These are phyloP conservation scores for Margarornis squamiger DNA, from an alignment of 2,797 vertebrate species.

Conservation along the genomic window DNA sequence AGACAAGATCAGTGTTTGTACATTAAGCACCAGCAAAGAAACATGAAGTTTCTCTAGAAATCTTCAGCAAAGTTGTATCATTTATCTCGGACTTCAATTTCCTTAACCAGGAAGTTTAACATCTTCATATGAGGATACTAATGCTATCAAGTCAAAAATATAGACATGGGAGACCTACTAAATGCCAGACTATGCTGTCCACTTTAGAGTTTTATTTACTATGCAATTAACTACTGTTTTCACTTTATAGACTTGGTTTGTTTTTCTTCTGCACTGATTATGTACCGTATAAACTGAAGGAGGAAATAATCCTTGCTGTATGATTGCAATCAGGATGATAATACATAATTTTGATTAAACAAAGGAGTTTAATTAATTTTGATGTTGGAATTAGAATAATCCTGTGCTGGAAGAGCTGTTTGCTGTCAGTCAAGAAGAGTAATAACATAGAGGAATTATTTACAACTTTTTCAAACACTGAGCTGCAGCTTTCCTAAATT, in stretches of 20 bases:
- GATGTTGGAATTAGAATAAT: conserved; percentile 44
- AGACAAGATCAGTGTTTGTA: background rate
- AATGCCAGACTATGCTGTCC: background rate
- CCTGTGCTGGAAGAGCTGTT: conserved; percentile 33
- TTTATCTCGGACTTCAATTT: background rate
- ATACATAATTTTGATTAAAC: conserved; percentile 81
- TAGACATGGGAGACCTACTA: background rate
- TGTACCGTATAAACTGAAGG: conserved; percentile 60
- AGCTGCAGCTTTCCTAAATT: conserved; percentile 11
- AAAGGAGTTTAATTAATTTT: conserved; percentile 78
- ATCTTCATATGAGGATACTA: background rate
- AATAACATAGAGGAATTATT: conserved; percentile 27
- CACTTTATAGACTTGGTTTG: conserved; percentile 17
- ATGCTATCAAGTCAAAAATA: background rate
- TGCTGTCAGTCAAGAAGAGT: conserved; percentile 49
- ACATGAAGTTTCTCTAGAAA: background rate
- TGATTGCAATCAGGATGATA: conserved; percentile 81
- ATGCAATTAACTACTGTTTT: background rate
- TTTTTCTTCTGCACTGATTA: conserved; percentile 70
- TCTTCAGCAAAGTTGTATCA: background rate
- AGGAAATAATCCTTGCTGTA: conserved; percentile 73
- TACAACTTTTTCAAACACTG: background rate
- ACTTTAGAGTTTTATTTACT: background rate
- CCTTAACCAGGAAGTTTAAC: background rate
- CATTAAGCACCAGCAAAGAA: background rate